Evolutionary conservation across 2,113 vertebrate species (phyloP).

Genomic region (Quiscalus mexicanus): DNA sequence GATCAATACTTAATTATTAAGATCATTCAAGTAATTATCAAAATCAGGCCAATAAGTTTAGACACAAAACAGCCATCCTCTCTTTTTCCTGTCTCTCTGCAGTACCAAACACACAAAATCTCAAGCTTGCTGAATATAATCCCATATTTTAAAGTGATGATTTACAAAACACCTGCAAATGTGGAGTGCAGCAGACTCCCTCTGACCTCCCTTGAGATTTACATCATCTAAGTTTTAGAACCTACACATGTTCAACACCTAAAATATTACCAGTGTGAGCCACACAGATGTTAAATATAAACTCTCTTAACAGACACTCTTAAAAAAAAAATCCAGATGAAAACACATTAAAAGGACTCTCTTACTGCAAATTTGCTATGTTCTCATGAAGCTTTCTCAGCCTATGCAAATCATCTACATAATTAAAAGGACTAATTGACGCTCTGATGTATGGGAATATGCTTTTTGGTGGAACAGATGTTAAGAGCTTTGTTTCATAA

Average conservation of each 20-base stretch:
- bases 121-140: not conserved
- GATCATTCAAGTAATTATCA: too few species aligned
- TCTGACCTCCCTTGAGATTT: not conserved
- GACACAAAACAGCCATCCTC: not conserved
- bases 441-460: not conserved
- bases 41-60: not conserved
- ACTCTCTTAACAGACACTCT: not conserved
- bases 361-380: not conserved
- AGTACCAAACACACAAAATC: rapidly evolving
- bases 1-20: not conserved
- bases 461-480: not conserved
- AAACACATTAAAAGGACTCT: not conserved
- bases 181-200: not conserved
- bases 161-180: not conserved
- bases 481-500: not conserved
- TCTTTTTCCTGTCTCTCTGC: not conserved
- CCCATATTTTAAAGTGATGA: not conserved
- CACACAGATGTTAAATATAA: not conserved
- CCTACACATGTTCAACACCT: not conserved
- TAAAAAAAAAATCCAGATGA: not conserved
- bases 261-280: not conserved
- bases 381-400: not conserved
- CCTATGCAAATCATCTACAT: not conserved
- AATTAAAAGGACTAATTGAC: not conserved
- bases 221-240: not conserved